A percentile compares a stretch with the other conserved stretches of the same genome.
Evolutionary conservation across 2,113 vertebrate species (phyloP).

Genomic region (Maccullochella peelii): DNA sequence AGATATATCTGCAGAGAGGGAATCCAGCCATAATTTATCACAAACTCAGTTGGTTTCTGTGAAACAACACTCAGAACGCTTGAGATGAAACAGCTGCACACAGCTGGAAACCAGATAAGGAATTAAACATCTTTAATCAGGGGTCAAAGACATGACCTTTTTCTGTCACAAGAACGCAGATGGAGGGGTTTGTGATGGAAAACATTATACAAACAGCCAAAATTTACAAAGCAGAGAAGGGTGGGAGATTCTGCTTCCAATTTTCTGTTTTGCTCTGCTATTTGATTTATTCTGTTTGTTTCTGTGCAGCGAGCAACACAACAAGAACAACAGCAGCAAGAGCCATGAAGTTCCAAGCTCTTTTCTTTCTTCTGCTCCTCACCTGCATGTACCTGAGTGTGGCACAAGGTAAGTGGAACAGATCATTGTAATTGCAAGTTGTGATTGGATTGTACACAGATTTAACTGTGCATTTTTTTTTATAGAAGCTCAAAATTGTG

Average conservation of each 20-base stretch:
- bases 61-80: neutral
- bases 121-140: conserved; percentile 23
- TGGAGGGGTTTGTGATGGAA: conserved; percentile 21
- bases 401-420: conserved; percentile 78
- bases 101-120: conserved; percentile 33
- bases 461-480: neutral
- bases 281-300: conserved; percentile 29
- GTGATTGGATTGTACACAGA: neutral
- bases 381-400: conserved; percentile 78
- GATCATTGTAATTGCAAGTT: neutral
- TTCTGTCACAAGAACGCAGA: conserved; percentile 23
- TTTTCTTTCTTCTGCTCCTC: conserved; percentile 78
- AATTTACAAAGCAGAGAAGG: neutral
- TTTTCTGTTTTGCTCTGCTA: conserved; percentile 9
- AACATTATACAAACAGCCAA: neutral
- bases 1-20: neutral
- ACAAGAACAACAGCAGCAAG: conserved; percentile 34
- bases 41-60: neutral
- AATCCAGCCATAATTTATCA: neutral
- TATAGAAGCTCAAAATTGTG: neutral
- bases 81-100: conserved; percentile 50
- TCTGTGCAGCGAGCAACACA: conserved; percentile 44
- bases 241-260: neutral
- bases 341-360: conserved; percentile 78
- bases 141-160: conserved; percentile 4